Evolutionary conservation across 2,797 vertebrate genomes (phyloP).

Genomic region (Bryconaethiops microstoma): DNA sequence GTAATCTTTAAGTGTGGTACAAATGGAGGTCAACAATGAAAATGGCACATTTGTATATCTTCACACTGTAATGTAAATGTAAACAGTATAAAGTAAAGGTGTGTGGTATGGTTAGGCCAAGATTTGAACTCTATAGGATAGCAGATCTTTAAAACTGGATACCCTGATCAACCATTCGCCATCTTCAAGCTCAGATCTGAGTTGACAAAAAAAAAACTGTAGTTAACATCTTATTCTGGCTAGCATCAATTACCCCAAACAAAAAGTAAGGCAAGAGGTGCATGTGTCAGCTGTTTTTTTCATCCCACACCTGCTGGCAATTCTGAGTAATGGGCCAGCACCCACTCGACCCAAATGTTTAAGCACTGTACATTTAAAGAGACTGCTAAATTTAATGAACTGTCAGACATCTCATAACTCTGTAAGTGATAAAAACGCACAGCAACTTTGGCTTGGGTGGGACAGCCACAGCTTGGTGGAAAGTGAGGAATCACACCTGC

Average conservation of each 20-base stretch:
- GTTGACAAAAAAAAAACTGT: too few species aligned
- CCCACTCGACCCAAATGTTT: constrained; percentile 13
- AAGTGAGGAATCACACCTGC: not conserved
- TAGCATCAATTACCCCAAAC: too few species aligned
- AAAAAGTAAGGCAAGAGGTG: not conserved
- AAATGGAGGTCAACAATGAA: too few species aligned
- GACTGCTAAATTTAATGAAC: constrained; percentile 11
- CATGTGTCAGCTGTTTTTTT: constrained; percentile 1
- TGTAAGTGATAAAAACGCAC: not conserved
- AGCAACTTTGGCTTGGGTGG: not conserved
- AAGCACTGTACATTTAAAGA: not conserved
- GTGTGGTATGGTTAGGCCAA: too few species aligned
- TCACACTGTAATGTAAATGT: too few species aligned
- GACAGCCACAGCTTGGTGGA: not conserved
- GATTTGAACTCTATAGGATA: too few species aligned
- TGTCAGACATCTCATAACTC: not conserved
- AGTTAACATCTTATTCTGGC: too few species aligned
- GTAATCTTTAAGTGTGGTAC: too few species aligned
- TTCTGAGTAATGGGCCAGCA: constrained; percentile 2
- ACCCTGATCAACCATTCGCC: not conserved
- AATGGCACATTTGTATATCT: too few species aligned
- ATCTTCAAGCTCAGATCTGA: too few species aligned
- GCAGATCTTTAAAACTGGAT: not conserved
- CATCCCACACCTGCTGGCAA: constrained; percentile 50
- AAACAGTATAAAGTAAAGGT: too few species aligned